Percentiles rank a stretch among this genome's conserved stretches.
Evolutionary conservation across 23 tunicate genomes (phyloP).

Genomic region (Halocynthia aurantium): DNA sequence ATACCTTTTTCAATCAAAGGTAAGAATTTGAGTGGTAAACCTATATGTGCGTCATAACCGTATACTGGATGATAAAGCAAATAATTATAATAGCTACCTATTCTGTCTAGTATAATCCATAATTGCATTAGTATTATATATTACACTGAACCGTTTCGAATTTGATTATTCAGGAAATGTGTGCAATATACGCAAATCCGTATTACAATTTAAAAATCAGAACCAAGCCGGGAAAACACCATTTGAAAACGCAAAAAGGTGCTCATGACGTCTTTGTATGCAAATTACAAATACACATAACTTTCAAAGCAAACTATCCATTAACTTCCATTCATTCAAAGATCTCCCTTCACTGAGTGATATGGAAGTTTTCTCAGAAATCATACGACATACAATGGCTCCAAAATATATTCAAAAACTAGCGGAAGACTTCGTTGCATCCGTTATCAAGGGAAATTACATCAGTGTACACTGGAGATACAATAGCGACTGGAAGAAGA

Average conservation of each 20-base stretch:
- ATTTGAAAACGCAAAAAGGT: not conserved
- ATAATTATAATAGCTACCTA: too few relatives aligned
- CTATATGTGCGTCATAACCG: too few relatives aligned
- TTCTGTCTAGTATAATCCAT: too few relatives aligned
- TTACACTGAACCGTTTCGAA: not conserved
- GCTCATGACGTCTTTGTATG: not conserved
- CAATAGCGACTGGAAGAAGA: slow-evolving; percentile 45
- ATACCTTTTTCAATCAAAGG: slow-evolving; percentile 4
- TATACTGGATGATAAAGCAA: too few relatives aligned
- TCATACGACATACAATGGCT: slow-evolving; percentile 24
- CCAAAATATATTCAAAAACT: slow-evolving; percentile 22
- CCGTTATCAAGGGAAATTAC: not conserved
- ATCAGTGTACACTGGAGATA: slow-evolving; percentile 43
- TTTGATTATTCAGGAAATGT: slow-evolving; percentile 4
- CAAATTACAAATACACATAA: not conserved
- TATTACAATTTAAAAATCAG: slow-evolving; percentile 17
- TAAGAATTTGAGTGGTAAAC: not conserved
- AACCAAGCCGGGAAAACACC: not conserved
- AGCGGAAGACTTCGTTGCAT: slow-evolving; percentile 26
- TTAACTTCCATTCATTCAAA: not conserved
- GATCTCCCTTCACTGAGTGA: slow-evolving; percentile 16
- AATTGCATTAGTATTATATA: too few relatives aligned
- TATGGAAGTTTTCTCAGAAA: slow-evolving; percentile 19
- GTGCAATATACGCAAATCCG: slow-evolving; percentile 21
- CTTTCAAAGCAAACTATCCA: not conserved